phyloP scores from a whole-genome alignment of 1,140 invertebrate species.

The Diprion similis region DNA sequence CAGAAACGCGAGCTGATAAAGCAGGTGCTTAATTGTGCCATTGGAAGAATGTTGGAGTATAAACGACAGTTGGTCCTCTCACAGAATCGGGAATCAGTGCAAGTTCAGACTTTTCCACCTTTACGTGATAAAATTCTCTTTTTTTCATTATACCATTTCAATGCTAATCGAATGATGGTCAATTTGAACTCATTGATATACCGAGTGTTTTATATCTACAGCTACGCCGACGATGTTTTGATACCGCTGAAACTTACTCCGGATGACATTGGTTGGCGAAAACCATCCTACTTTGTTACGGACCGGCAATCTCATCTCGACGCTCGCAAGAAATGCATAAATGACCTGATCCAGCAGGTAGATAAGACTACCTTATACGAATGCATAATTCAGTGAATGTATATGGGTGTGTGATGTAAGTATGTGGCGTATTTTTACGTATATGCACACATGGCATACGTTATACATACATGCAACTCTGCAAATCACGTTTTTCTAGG shows the following conservation, averaged over 20 bases:
- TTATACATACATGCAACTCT: no score
- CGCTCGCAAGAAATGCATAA: constrained; percentile 40
- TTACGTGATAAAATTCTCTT: background rate
- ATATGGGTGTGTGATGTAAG: background rate
- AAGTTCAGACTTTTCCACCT: constrained; percentile 11
- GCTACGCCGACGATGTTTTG: constrained; percentile 68
- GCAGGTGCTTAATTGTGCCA: constrained; percentile 61
- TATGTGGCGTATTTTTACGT: background rate
- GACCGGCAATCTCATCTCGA: constrained; percentile 39
- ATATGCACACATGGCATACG: no score
- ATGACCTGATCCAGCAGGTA: constrained; percentile 27
- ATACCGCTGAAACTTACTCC: constrained; percentile 66
- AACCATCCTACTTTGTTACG: constrained; percentile 39
- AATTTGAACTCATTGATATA: no score
- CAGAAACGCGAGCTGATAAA: constrained; percentile 68
- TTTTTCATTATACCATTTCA: no score
- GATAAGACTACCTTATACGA: background rate
- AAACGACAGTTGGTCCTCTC: constrained; percentile 43
- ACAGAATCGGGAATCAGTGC: constrained; percentile 43
- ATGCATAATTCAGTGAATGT: background rate
- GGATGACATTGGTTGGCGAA: constrained; percentile 44
- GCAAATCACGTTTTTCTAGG: no score
- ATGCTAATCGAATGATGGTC: no score
- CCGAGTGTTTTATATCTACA: constrained; percentile 31
- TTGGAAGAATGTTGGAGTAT: constrained; percentile 54